These are phyloP conservation scores for Etheostoma perlongum DNA, from an alignment of 2,797 vertebrate genomes.

Conservation along the genomic window DNA sequence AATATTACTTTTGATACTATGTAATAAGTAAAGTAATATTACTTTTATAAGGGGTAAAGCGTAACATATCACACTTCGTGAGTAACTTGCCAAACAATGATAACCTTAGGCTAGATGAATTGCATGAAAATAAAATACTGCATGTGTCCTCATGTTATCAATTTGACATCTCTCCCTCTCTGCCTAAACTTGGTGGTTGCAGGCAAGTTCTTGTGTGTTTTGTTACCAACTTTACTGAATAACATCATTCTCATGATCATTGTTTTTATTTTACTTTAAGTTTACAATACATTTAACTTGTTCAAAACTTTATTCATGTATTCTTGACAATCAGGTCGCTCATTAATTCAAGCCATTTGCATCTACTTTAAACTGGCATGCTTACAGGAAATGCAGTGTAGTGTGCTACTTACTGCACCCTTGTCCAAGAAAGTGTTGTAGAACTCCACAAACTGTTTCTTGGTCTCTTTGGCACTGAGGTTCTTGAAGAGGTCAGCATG, in stretches of 20 bases:
- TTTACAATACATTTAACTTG: background rate
- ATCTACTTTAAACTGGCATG: background rate
- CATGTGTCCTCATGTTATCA: background rate
- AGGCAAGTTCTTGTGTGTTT: background rate
- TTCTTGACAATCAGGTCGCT: background rate
- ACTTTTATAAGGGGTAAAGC: too few species aligned
- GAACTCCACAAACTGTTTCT: constrained; percentile 92
- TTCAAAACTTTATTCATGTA: background rate
- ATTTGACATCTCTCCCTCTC: background rate
- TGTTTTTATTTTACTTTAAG: background rate
- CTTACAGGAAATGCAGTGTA: background rate
- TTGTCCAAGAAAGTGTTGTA: constrained; percentile 92
- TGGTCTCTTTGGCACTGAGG: constrained; percentile 90
- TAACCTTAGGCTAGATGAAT: background rate
- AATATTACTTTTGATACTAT: too few species aligned
- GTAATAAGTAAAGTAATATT: too few species aligned
- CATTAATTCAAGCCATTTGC: background rate
- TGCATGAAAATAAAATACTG: background rate
- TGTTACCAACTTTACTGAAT: background rate
- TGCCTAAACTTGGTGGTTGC: background rate
- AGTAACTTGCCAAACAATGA: background rate
- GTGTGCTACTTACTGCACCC: constrained; percentile 87
- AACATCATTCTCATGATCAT: background rate
- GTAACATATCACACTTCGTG: too few species aligned
- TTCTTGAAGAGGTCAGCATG: constrained; percentile 88